Base-by-base conservation (phyloP, 2,888 invertebrate species). In the Ferrisia virgata region DNA sequence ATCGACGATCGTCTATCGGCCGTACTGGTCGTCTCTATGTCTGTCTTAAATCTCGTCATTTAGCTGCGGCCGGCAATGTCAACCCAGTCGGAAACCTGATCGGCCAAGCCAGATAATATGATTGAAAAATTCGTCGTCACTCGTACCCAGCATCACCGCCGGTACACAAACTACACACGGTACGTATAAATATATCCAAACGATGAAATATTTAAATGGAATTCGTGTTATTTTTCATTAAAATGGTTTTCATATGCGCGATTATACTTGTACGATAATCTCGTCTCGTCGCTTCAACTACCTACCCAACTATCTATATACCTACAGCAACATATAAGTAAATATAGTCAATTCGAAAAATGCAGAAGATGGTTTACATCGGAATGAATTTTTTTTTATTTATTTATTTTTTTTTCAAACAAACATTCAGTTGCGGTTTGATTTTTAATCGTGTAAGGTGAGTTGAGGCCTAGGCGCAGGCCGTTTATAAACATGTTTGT, bases 61-160 rank as follows among this genome's bases (percentile, higher is more conserved):
- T n/a, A n/a, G 36, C 40, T 8, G 40, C 40, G 13, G 8, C 2
- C 5, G 8, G 18, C 47, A 64, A 64, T 28, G 58, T 64, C 58
- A 64, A 64, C 58, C 13, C 18, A n/a, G 15, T 47, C 18, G 47
- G 58, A 64, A 64, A 64, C 58, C 58, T 64, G 58, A 64, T 64
- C 11, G 5, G 11, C 22, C 58, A 11, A 13, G 58, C 25, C 11
- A 28, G 58, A 25, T 64, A 64, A 47, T 18, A 47, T 47, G n/a
- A 64, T 64, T 64, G 58, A 64, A 64, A 64, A 64, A 64, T 64
- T 64, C 58, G 58, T 64, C 58, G 58, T 43, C 43, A 13, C n/a
- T 43, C 2, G 11, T 22, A 64, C n/a, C n/a, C n/a, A n/a, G n/a
- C n/a, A n/a, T n/a, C n/a, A n/a, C n/a, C n/a, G n/a, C n/a, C n/a